Base-by-base conservation (phyloP, 2,888 invertebrate genomes). In the Pammene fasciana region DNA sequence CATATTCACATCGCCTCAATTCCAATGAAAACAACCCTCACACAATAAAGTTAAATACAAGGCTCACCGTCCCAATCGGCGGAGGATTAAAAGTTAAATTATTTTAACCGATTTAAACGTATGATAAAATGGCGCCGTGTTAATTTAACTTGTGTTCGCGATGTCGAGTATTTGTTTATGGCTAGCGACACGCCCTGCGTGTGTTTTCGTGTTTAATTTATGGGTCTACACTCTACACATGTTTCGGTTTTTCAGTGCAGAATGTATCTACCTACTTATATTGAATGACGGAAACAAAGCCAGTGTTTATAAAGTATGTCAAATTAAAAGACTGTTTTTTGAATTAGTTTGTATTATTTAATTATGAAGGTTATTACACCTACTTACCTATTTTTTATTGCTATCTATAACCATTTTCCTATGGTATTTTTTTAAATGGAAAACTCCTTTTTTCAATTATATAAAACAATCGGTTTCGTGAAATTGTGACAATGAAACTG, bases 21-120 rank as follows among this genome's bases (percentile, higher is more conserved):
- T 11, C 36, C 14, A 45, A 46, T 34, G 50, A 62, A 62, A 62
- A 62, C 62, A 52, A 52, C 60, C 48, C 48, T 26, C 43, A 36
- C 50, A 36, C 61, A 55, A 61, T 61, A 54, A 67, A 67, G 55
- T 64, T 62, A 48, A 57, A 56, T 54, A 26, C 41, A 38, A 59
- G 62, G 57, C 34, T 62, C 41, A 60, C 60, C 38, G 16, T n/a
- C 61, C 60, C 60, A 61, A 68, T 70, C 68, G 46, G 68, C 46
- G 52, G 26, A 70, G 86, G 87, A 83, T 88, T 87, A 86, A 85
- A 87, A 87, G 80, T 87, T 86, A 87, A 87, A 86, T 88, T 86
- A 88, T 87, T 86, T 87, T 79, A 82, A 79, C 82, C 84, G 88
- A 87, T 87, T 86, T 84, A 84, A 86, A 82, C 83, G 77, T 83